These are phyloP conservation scores for Maccullochella peelii DNA, from an alignment of 2,113 vertebrate species.

Conservation along the genomic window DNA sequence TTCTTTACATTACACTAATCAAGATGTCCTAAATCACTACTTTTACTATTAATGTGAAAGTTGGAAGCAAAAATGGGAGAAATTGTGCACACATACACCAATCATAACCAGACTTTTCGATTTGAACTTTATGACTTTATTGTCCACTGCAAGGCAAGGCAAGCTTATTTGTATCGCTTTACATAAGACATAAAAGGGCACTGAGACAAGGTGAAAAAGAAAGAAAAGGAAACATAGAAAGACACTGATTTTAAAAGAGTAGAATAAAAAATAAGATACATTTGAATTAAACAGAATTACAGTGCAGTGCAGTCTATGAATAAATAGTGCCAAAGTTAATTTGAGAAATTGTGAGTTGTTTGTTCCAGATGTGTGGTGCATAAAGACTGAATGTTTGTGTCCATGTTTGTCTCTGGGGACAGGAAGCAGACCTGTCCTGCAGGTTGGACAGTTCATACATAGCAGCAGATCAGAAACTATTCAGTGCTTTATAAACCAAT, in stretches of 20 bases:
- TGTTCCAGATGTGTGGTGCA: no score
- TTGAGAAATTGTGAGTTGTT: background rate
- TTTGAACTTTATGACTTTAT: background rate
- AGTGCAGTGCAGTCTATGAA: background rate
- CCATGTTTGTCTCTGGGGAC: background rate
- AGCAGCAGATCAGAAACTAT: background rate
- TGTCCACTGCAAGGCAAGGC: background rate
- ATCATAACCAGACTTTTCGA: background rate
- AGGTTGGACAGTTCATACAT: background rate
- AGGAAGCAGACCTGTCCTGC: background rate
- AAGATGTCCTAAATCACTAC: background rate
- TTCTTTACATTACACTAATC: background rate
- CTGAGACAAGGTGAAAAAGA: background rate
- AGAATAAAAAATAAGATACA: background rate
- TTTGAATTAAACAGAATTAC: background rate
- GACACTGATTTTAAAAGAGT: background rate
- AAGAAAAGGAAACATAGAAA: background rate
- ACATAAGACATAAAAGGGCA: background rate
- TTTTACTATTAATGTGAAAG: background rate
- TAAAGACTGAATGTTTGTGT: background rate
- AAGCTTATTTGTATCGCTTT: background rate
- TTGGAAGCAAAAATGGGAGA: background rate
- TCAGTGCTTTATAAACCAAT: background rate
- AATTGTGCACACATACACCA: background rate
- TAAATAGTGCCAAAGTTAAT: background rate